Conservation (phyloP, 2,888 invertebrate genomes). For the Rhorus exstirpatorius region DNA sequence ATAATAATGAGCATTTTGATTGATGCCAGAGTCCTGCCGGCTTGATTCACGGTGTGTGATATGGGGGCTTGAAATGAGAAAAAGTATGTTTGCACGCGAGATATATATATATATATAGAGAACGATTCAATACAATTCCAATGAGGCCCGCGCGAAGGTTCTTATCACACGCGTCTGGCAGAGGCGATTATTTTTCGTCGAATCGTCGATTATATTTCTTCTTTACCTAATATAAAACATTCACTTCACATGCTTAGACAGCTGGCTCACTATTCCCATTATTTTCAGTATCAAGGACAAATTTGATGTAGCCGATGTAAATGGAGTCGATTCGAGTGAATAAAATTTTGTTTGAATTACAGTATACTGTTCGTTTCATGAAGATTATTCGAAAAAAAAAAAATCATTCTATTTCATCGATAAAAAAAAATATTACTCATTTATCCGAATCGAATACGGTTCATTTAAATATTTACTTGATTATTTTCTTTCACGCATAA, state of each 20-base stretch:
- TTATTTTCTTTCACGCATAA: too few species aligned
- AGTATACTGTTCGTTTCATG: too few species aligned
- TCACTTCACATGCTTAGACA: too few species aligned
- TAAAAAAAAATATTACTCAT: neutral
- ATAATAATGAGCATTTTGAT: constrained; percentile 56
- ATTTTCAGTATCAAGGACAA: too few species aligned
- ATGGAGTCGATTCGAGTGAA: constrained; percentile 11
- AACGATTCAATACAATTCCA: constrained; percentile 15
- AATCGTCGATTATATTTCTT: neutral
- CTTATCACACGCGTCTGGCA: neutral
- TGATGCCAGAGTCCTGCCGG: constrained; percentile 9
- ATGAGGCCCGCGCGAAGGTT: constrained; percentile 5
- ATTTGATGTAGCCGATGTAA: constrained; percentile 17
- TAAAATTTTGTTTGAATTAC: too few species aligned
- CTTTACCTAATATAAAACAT: too few species aligned
- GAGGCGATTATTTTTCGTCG: constrained; percentile 8
- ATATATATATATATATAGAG: neutral
- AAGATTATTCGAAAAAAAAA: too few species aligned
- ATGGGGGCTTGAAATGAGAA: neutral
- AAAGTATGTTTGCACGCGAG: neutral
- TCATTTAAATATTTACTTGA: too few species aligned
- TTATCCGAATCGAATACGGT: too few species aligned
- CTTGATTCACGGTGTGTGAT: constrained; percentile 19
- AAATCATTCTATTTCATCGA: too few species aligned
- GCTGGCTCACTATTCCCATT: too few species aligned